Evolutionary conservation across 2,113 vertebrate species (phyloP), one percentile per base, ranked within the genome.

Genomic region (Petaurus breviceps): DNA sequence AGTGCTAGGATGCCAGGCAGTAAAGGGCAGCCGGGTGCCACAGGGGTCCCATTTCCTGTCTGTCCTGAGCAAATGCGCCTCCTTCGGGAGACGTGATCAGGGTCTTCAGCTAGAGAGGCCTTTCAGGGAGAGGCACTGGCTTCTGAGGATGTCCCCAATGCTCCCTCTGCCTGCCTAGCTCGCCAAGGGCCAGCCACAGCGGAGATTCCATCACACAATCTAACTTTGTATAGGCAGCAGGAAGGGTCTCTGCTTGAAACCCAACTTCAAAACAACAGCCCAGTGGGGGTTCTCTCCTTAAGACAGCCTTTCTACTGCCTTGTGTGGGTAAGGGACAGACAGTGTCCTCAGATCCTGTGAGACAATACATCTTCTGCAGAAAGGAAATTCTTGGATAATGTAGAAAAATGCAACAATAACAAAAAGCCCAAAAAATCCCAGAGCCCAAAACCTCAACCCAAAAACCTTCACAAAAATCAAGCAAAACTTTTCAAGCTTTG

Each of bases 401-500:
- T 90, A 97, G 91, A 68, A 95, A 97, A 97, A 43, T 84, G 68
- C n/a, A 84, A 84, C n/a, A 84, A 84, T 84, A 8, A 84, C 68
- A 4, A n/a, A 57, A n/a, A 84, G n/a, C 12, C 37, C n/a, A n/a
- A 28, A 19, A 77, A 68, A 31, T 24, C 55, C 55, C 28, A 54
- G 3, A 26, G 25, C 55, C 54, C 55, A 26, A 37, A 68, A 68
- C 12, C 3, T 11, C 31, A 77, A 77, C 31, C 31, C 14, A 28
- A 5, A 14, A 84, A 43, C 43, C 14, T 84, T 43, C 23, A 84
- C n/a, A 8, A 93, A 95, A 98, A 97, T 94, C 97, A 96, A 97
- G 96, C 94, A 96, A 77, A 97, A 96, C 92, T 90, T 92, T 92
- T 49, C 61, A 96, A 91, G 57, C 31, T 95, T 46, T 49, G 96